phyloP scores from a whole-genome alignment of 2,113 vertebrate species.

The Heteronetta atricapilla region DNA sequence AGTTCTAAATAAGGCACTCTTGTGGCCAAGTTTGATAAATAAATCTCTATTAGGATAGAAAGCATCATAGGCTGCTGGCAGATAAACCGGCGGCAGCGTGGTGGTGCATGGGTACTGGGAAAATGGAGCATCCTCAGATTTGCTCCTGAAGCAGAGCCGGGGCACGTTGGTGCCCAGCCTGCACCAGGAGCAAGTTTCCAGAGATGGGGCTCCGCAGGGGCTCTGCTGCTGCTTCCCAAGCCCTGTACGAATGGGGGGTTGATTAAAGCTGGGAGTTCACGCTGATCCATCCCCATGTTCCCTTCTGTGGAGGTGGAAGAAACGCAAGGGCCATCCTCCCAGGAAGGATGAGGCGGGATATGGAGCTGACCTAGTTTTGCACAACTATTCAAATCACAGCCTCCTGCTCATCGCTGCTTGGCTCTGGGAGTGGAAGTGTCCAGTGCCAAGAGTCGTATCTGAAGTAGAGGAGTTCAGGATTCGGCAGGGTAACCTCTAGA shows the following conservation, averaged over 20 bases:
- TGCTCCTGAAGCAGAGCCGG: background rate
- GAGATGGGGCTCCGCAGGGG: background rate
- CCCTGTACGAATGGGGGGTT: fast-evolving
- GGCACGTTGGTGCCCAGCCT: fast-evolving
- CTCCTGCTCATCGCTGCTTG: background rate
- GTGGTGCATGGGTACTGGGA: background rate
- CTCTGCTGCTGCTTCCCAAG: background rate
- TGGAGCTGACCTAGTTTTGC: background rate
- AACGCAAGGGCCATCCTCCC: background rate
- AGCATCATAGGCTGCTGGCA: background rate
- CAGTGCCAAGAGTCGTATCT: background rate
- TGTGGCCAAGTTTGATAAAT: background rate
- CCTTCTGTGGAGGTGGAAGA: background rate
- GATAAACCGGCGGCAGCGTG: background rate
- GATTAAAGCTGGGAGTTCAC: background rate
- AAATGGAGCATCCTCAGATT: background rate
- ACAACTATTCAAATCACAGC: background rate
- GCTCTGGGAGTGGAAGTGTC: background rate
- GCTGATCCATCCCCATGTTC: background rate
- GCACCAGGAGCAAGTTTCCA: background rate
- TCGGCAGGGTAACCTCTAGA: background rate
- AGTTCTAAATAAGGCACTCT: background rate
- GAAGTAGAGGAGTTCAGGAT: background rate
- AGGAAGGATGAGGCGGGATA: background rate
- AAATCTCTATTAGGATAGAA: background rate